Evolutionary conservation across 1,140 invertebrate species (phyloP), one percentile per base, ranked within the genome.

Genomic region (Drosophila paulistorum): DNA sequence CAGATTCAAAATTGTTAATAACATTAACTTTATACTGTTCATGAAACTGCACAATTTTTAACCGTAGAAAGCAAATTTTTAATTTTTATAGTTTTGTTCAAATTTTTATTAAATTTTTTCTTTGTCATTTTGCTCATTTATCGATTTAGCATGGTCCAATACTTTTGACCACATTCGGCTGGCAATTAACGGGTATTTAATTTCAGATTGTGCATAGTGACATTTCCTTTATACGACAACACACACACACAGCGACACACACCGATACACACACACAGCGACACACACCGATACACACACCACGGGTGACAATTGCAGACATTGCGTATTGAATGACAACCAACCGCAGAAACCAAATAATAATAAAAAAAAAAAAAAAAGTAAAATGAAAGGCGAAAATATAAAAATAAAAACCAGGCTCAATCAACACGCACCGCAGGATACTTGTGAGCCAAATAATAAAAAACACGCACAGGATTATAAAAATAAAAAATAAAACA

Each of bases 351-450:
- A 48, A 59, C 35, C 42, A 51, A 63, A 60, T 70, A 71, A 48
- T 65, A 74, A 35, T 37, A 57, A 33, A 48, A 41, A 61, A 54
- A 70, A 74, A 33, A 70, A 70, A 66, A 75, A 48, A 54, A 58
- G 61, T 59, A 3, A 69, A 70, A 73, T 48, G 54, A 69, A 71
- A 62, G 26, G 20, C 59, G 30, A 85, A 74, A 23, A 51, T 51
- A 51, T 51, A 23, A 51, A 51, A 51, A 23, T 51, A 74, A 70
- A 70, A 71, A 65, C 66, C 68, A 70, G 71, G 71, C 61, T 67
- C 77, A 87, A 85, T 82, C 82, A 68, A 81, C 66, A 39, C 63
- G 83, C 79, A 76, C 79, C 68, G 62, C 82, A 85, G 82, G 82
- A 87, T 59, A 65, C 64, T 71, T 68, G 65, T 57, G 74, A 37